phyloP scores from a whole-genome alignment of 2,113 vertebrate genomes.

The Psilopsiagon aymara region DNA sequence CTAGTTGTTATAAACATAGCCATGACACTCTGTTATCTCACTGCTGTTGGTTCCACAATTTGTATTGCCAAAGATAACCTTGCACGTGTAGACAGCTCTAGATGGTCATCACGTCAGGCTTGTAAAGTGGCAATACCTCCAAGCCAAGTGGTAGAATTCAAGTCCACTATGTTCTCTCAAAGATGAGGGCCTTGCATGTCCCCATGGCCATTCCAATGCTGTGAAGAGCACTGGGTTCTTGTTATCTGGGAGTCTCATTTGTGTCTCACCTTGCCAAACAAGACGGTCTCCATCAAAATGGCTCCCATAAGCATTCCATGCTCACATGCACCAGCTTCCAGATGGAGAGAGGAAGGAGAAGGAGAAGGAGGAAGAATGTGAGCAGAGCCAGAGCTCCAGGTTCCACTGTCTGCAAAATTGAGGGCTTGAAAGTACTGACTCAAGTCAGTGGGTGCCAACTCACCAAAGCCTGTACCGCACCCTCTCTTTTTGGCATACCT shows the following conservation, averaged over 20 bases:
- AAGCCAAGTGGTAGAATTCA: neutral
- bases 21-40: neutral
- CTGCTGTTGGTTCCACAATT: neutral
- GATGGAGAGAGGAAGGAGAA: neutral
- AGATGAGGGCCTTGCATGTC: neutral
- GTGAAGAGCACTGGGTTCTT: neutral
- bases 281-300: neutral
- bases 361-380: neutral
- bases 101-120: neutral
- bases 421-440: conserved; percentile 53
- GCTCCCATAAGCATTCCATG: neutral
- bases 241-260: fast-evolving
- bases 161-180: neutral
- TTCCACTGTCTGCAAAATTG: conserved; percentile 22
- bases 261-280: neutral
- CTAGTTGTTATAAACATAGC: neutral
- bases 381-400: neutral
- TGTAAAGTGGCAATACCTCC: neutral
- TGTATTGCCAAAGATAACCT: neutral
- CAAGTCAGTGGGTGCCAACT: conserved; percentile 39
- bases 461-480: neutral
- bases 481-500: conserved; percentile 44
- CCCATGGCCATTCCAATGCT: fast-evolving
- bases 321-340: neutral
- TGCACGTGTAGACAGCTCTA: neutral